Evolutionary conservation across 2,797 vertebrate genomes (phyloP), one percentile per base, ranked within the genome.

Genomic region (Spea hammondii): DNA sequence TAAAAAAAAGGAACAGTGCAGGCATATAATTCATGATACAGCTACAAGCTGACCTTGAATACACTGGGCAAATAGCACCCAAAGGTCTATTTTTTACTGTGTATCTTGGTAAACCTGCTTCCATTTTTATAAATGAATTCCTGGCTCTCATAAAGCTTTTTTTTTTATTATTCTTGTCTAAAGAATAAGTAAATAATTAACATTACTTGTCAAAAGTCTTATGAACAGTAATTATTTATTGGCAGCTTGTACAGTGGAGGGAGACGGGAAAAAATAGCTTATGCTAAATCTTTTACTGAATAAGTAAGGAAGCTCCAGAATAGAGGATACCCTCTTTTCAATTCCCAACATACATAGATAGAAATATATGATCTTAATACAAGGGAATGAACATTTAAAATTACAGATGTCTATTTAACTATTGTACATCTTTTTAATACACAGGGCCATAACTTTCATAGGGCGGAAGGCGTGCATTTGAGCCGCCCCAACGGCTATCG

Each of bases 21-120:
- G 32, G 32, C 32, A 32, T 32, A 32, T 32, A 32, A 32, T 32
- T 32, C 32, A 32, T 32, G 12, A 13, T 5, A 59, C 55, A 59
- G 55, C 9, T 59, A 5, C n/a, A 12, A 59, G n/a, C 5, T 59
- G 55, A 12, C 55, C 55, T 11, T 11, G 55, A 59, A 59, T 59
- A 6, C 55, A 59, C 55, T 59, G 12, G 55, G 9, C 5, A 62
- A 6, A 62, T 62, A 32, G 17, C 59, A 62, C 59, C 14, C 8
- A 57, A 59, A 73, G 48, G 5, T 13, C 53, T 57, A 8, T 7
- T 72, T 44, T 57, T 6, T 14, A 8, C 9, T 53, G 3, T 78
- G 71, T 64, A 60, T 67, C 32, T 79, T 62, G 47, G 8, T 50
- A 62, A 54, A 73, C 54, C 53, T 74, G 46, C 3, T 4, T 49